Base-by-base conservation (phyloP, 2,888 invertebrate species). In the Buathra laborator region DNA sequence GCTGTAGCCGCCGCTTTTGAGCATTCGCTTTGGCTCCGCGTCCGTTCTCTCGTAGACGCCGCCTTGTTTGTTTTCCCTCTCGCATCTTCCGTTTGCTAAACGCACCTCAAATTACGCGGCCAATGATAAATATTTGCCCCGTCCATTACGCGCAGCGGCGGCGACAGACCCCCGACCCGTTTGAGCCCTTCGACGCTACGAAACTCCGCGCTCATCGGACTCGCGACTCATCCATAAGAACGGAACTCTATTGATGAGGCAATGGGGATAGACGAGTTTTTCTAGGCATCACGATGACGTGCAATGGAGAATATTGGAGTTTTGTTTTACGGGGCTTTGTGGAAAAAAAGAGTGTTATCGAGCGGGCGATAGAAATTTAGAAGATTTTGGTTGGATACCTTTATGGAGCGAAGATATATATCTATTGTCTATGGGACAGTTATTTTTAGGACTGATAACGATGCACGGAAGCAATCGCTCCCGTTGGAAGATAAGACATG, bases 21-120 rank as follows among this genome's bases (percentile, higher is more conserved):
- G 51, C 51, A 14, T n/a, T 19, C 66, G n/a, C n/a, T 62, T 24
- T 24, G 84, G 84, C 80, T 67, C 88, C 87, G 86, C 85, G 68
- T 86, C 87, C 56, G 76, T 70, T 59, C 77, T 77, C 76, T 43
- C 48, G 83, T 78, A 80, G 86, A 86, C 87, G 87, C 88, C 89
- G 88, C 90, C 91, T 91, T 92, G 92, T 93, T 93, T 92, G 92
- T 92, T 93, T 92, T 92, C 91, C 92, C 91, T 92, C 91, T 92
- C 91, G 90, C 89, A 88, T 92, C 92, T 91, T 92, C 92, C 91
- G 91, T 92, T 92, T 93, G 92, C 91, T 92, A 93, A 93, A 92
- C 92, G 91, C 91, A 92, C 92, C 92, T 92, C 92, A 93, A 93
- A 93, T 93, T 93, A 93, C 92, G 92, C 91, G 90, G 90, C 90